Base-by-base conservation (phyloP, 2,113 vertebrate species). In the Limnothrissa miodon region DNA sequence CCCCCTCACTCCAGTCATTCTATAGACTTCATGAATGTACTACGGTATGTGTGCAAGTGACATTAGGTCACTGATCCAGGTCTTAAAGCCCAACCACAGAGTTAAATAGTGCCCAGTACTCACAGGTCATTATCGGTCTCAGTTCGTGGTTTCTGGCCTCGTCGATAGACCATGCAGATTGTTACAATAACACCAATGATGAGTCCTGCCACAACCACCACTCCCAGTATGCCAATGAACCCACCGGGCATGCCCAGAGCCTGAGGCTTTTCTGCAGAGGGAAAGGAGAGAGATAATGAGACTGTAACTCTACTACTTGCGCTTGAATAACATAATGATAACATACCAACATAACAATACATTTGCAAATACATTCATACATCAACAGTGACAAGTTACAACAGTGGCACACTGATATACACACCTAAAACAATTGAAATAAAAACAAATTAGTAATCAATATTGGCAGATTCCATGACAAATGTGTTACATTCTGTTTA, bases 221-320 rank as follows among this genome's bases (percentile, higher is more conserved):
- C 95, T 82, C 96, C 96, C 84, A 98, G 91, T 87, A 99, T 93
- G 2, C 95, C 95, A 5, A 96, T 92, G 45, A 95, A 85, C 10
- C 95, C 95, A 48, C 96, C 95, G 0, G 95, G 94, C 46, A 93
- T 92, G n/a, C 94, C 92, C 89, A 92, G 95, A 10, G 95, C 90
- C 87, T 95, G 86, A 0, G 96, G 96, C 86, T 97, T 98, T 89
- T 97, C 98, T 99, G 94, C 83, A 95, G 88, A 87, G 78, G 89
- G 85, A 91, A 82, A 80, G 44, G 74, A 29, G 36, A 74, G 13
- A 36, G 66, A 36, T 13, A 36, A 15, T 74, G 11, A 74, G 29
- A 5, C 29, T 36, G 33, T 74, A 1, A 3, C 13, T 33, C 10
- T 39, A 4, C 10, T 15, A 17, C 13, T 74, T 36, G 4, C 33